These are phyloP conservation scores for Vicugna pacos DNA, from an alignment of 2,113 vertebrate genomes.

Conservation along the genomic window DNA sequence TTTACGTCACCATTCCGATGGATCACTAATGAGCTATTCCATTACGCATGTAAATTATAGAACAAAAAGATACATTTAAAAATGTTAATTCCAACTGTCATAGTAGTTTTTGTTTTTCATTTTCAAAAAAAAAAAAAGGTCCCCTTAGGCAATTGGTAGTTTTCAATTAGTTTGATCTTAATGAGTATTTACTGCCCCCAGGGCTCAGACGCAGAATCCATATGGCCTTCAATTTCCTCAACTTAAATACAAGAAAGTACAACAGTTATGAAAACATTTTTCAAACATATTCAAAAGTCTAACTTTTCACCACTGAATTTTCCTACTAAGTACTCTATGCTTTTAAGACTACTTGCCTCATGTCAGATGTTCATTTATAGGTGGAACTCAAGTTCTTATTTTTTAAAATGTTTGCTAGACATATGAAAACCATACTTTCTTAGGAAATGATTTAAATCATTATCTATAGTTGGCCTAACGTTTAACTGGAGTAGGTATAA, in stretches of 20 bases:
- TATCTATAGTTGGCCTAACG: not conserved
- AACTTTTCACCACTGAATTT: slow-evolving; percentile 48
- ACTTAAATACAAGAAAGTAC: slow-evolving; percentile 53
- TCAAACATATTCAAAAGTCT: slow-evolving; percentile 41
- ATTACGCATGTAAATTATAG: not conserved
- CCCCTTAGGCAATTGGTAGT: slow-evolving; percentile 12
- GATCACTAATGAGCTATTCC: not conserved
- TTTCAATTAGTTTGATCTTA: slow-evolving; percentile 41
- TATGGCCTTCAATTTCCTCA: slow-evolving; percentile 30
- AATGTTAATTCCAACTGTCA: slow-evolving; percentile 51
- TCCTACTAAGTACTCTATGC: not conserved
- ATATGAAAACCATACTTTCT: not conserved
- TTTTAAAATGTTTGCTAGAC: slow-evolving; percentile 11
- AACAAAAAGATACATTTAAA: slow-evolving; percentile 33
- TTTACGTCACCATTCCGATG: not conserved
- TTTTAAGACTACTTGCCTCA: slow-evolving; percentile 38
- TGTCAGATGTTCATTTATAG: not conserved
- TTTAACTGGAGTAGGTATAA: not conserved
- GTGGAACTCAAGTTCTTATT: slow-evolving; percentile 4
- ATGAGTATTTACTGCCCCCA: slow-evolving; percentile 31
- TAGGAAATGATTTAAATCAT: slow-evolving; percentile 48
- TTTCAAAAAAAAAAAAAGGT: slow-evolving; percentile 6
- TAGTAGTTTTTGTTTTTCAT: not conserved
- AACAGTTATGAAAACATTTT: slow-evolving; percentile 28
- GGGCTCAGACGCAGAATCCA: slow-evolving; percentile 52